Conservation (phyloP, 2,888 invertebrate genomes). For the Brachycybe producta region DNA sequence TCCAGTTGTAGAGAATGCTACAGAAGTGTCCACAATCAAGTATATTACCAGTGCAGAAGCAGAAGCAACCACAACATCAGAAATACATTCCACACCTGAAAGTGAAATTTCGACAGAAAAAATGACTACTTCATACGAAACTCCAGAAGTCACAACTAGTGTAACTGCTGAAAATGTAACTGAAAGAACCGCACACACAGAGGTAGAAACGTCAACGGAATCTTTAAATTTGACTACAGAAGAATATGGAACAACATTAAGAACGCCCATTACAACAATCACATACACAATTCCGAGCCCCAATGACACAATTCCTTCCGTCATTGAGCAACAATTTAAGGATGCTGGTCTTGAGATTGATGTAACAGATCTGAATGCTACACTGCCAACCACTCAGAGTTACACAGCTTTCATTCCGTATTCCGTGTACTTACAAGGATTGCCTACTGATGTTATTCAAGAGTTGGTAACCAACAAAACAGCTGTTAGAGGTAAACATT, state of each 20-base stretch:
- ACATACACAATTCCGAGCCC: neutral
- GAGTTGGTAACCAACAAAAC: conserved; percentile 3
- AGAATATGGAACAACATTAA: neutral
- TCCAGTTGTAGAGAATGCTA: no score
- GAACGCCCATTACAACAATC: neutral
- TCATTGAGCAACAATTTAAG: conserved; percentile 4
- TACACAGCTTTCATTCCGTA: conserved; percentile 13
- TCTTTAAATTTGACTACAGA: neutral
- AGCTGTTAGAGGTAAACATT: conserved; percentile 8
- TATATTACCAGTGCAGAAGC: no score
- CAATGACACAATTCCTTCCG: conserved; percentile 1
- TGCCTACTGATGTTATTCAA: neutral
- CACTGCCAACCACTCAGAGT: neutral
- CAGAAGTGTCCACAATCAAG: no score
- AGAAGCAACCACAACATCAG: neutral
- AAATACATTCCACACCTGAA: neutral
- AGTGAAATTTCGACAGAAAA: no score
- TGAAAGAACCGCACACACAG: neutral
- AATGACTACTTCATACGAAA: no score
- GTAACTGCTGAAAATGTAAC: no score
- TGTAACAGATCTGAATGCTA: neutral
- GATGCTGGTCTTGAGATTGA: conserved; percentile 5
- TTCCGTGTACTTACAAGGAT: conserved; percentile 2
- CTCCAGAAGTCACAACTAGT: neutral
- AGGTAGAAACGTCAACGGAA: no score